A percentile compares a stretch with the other conserved stretches of the same genome.
These are phyloP conservation scores for Harlomillsia oculata DNA, from an alignment of 1,140 invertebrate species.

Conservation along the genomic window DNA sequence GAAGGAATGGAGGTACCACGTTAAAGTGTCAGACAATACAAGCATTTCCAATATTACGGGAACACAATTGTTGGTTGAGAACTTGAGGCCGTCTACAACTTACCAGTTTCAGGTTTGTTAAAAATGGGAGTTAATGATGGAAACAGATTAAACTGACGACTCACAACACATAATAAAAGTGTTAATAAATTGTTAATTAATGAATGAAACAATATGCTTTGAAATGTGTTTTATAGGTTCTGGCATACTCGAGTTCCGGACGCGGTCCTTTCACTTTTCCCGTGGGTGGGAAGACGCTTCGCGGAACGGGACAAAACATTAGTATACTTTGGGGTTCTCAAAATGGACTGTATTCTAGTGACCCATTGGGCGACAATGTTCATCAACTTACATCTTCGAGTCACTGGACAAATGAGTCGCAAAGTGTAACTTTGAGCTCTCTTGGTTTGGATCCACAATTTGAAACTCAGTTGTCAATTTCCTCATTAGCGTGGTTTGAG, in stretches of 20 bases:
- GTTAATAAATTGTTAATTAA: neutral
- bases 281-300: constrained; percentile 56
- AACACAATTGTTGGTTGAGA: constrained; percentile 44
- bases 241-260: constrained; percentile 63
- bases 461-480: constrained; percentile 1
- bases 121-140: neutral
- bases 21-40: constrained; percentile 57
- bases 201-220: no score
- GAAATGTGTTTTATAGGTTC: constrained; percentile 53
- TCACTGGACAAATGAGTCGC: neutral
- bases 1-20: constrained; percentile 73
- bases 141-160: no score
- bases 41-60: constrained; percentile 44
- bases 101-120: constrained; percentile 54
- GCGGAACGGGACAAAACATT: constrained; percentile 38
- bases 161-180: constrained; percentile 57
- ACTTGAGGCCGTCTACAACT: constrained; percentile 42
- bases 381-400: constrained; percentile 9
- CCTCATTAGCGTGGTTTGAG: constrained; percentile 19
- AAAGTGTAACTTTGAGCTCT: neutral
- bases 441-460: neutral
- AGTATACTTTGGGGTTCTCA: constrained; percentile 29
- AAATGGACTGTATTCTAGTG: constrained; percentile 22
- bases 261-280: constrained; percentile 62
- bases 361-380: constrained; percentile 31